Base-by-base conservation (phyloP, 2,888 invertebrate genomes). In the Cotesia congregata region DNA sequence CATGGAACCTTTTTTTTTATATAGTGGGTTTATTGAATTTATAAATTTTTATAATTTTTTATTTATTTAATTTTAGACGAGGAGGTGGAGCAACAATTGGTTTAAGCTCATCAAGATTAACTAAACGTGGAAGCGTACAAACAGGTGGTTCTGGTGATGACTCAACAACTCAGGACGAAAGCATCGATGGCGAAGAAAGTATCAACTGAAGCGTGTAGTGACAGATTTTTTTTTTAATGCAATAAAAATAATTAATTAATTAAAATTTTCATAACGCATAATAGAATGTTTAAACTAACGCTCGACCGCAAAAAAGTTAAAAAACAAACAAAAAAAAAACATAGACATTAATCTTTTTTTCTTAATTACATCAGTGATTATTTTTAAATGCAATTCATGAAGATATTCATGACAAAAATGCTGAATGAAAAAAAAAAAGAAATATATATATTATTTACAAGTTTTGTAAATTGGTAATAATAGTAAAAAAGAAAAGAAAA, bases 111-210 rank as follows among this genome's bases (percentile, higher is more conserved):
- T 91, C 94, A 74, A 90, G 93, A 60, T 92, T 93, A 83, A 91
- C 93, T 82, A 94, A 94, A 90, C 93, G 95, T 76, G 92, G 94
- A 59, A 94, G 95, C 4, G 92, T 95, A 68, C 93, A 92, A 85
- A 92, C 94, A 38, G 91, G 91, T 81, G 94, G 94, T 81, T 94
- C 94, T 67, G 94, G 94, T 6, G 95, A 94, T 89, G 95, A 94
- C 89, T 94, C 94, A 78, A 92, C 93, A 87, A 94, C 94, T 82
- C 94, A 94, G 90, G 93, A 95, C 89, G 95, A 95, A 87, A 93
- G 94, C 84, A 92, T 94, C 89, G 94, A 94, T 89, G 94, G 94
- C 85, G 94, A 94, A 85, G 95, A 94, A 81, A 90, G 90, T 80
- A 90, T 91, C 80, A 92, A 91, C 84, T 92, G 90, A 89, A 82